Conservation (phyloP, 2,888 invertebrate species). For the Dorcus parallelipipedus region DNA sequence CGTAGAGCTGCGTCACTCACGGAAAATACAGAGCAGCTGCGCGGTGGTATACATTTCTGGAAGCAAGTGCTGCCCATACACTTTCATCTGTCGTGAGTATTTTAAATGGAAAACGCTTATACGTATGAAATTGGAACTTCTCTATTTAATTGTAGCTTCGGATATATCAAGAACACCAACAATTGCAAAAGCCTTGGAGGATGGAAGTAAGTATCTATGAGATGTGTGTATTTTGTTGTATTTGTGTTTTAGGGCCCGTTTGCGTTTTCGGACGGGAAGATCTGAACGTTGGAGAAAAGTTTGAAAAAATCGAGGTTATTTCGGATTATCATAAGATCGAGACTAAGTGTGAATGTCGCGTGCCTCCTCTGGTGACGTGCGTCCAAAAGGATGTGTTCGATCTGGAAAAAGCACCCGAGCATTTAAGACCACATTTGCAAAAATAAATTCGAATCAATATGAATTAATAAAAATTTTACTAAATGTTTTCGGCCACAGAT, state of each 20-base stretch:
- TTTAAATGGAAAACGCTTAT: not conserved
- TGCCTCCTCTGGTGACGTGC: slow-evolving; percentile 27
- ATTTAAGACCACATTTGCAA: not conserved
- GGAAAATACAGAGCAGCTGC: slow-evolving; percentile 22
- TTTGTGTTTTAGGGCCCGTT: not conserved
- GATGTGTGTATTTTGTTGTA: not conserved
- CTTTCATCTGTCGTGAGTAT: slow-evolving; percentile 27
- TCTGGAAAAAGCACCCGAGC: not conserved
- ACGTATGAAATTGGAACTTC: too few relatives aligned
- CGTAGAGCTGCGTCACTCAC: slow-evolving; percentile 17
- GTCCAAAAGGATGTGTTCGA: not conserved
- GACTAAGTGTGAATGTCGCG: slow-evolving; percentile 21
- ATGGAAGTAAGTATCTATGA: too few relatives aligned
- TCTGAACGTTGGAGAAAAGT: not conserved
- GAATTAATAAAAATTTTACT: too few relatives aligned
- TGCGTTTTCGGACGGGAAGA: slow-evolving; percentile 2
- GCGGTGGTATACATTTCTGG: slow-evolving; percentile 23
- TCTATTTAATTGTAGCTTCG: too few relatives aligned
- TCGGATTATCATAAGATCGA: slow-evolving; percentile 7
- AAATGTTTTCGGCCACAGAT: too few relatives aligned
- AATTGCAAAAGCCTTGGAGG: too few relatives aligned
- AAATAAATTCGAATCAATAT: too few relatives aligned
- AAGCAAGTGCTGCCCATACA: slow-evolving; percentile 23
- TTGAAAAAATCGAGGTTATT: slow-evolving; percentile 1
- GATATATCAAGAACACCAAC: too few relatives aligned